Percentiles rank a stretch among this genome's conserved stretches.
Conservation (phyloP, 2,113 vertebrate genomes). For the Cepphus grylle region DNA sequence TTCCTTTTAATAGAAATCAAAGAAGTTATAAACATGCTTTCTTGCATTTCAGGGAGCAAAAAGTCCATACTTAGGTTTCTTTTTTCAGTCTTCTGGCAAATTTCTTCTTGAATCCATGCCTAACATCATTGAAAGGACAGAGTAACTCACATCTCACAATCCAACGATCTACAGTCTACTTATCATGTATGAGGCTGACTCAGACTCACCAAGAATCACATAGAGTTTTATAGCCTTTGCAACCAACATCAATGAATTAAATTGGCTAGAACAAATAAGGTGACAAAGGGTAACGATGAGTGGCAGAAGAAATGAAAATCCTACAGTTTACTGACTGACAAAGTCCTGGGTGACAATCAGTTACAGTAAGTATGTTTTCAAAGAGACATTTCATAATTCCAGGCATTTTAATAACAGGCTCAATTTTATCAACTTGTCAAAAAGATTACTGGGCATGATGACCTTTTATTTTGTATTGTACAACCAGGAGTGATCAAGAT, state of each 20-base stretch:
- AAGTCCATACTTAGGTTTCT: neutral
- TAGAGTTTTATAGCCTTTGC: conserved; percentile 53
- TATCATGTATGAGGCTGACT: conserved; percentile 46
- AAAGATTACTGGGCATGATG: neutral
- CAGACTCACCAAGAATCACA: conserved; percentile 43
- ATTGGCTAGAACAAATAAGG: conserved; percentile 75
- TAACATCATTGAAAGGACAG: neutral
- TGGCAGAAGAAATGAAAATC: conserved; percentile 58
- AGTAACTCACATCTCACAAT: neutral
- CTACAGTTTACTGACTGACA: conserved; percentile 23
- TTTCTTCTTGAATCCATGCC: neutral
- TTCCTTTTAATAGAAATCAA: neutral
- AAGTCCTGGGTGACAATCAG: conserved; percentile 21
- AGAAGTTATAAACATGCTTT: neutral
- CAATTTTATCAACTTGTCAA: neutral
- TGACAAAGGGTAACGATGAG: conserved; percentile 68
- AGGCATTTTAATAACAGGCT: neutral
- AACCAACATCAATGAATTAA: conserved; percentile 71
- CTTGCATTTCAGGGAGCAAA: neutral
- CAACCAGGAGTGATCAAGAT: neutral
- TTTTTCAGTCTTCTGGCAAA: neutral
- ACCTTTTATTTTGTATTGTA: neutral
- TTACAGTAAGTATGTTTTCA: conserved; percentile 17
- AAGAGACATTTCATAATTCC: conserved; percentile 4
- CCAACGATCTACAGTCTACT: neutral